Evolutionary conservation across 2,888 invertebrate species (phyloP).

Genomic region (Watsonalla cultraria): DNA sequence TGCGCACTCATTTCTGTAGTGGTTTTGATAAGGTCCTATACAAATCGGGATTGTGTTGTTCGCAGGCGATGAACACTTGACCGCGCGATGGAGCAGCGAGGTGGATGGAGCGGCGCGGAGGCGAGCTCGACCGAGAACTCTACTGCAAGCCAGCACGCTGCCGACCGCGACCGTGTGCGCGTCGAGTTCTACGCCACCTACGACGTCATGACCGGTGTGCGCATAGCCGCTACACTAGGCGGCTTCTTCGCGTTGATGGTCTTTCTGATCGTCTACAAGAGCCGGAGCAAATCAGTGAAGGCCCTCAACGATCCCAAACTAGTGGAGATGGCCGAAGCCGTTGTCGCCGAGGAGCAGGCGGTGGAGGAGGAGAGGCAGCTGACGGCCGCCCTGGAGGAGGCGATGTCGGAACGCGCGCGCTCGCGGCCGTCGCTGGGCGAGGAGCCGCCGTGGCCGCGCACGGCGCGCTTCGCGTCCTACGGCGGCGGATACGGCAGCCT

Average conservation of each 20-base stretch:
- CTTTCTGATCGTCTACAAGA: conserved; percentile 93
- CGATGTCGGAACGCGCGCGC: conserved; percentile 67
- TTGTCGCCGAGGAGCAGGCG: conserved; percentile 82
- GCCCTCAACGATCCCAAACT: conserved; percentile 88
- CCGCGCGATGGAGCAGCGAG: conserved; percentile 67
- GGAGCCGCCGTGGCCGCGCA: conserved; percentile 77
- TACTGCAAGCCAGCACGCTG: conserved; percentile 56
- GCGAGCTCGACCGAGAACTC: conserved; percentile 54
- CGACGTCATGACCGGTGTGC: conserved; percentile 95
- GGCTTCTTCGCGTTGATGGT: conserved; percentile 96
- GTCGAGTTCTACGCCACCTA: conserved; percentile 93
- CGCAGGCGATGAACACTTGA: conserved; percentile 73
- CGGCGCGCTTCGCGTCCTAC: conserved; percentile 66
- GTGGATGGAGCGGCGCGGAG: conserved; percentile 62
- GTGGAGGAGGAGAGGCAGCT: conserved; percentile 86
- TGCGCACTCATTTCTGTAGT: conserved; percentile 6
- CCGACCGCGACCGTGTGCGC: conserved; percentile 84
- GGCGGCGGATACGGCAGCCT: conserved; percentile 85
- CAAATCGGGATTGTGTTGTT: conserved; percentile 30
- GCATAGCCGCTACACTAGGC: conserved; percentile 94
- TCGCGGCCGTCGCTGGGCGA: conserved; percentile 82
- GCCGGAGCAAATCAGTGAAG: conserved; percentile 87
- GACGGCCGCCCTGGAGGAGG: conserved; percentile 85
- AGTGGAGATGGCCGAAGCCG: conserved; percentile 88
- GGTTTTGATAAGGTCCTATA: conserved; percentile 9